Percentiles rank a stretch among this genome's conserved stretches.
Conservation (phyloP, 2,797 vertebrate genomes). For the Oryzias dopingdopingensis region DNA sequence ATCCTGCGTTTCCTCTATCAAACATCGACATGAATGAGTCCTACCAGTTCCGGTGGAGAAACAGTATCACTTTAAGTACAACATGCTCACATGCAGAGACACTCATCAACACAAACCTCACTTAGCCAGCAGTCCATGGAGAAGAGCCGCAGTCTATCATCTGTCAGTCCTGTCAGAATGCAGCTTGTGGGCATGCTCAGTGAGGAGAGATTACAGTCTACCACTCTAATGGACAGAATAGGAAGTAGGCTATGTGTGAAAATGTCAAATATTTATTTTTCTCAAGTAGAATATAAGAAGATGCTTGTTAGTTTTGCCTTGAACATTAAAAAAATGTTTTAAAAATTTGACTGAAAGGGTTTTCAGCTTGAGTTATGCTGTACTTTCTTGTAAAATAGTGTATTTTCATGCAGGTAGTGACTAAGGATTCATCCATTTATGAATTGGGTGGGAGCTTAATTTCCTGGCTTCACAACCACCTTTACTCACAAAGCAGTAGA, state of each 20-base stretch:
- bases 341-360: too few species aligned
- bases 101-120: constrained; percentile 9
- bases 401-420: too few species aligned
- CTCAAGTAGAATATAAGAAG: not conserved
- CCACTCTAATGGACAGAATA: constrained; percentile 1
- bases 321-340: not conserved
- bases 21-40: constrained; percentile 9
- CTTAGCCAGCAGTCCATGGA: constrained; percentile 22
- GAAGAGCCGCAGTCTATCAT: constrained; percentile 19
- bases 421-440: too few species aligned
- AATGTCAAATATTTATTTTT: constrained; percentile 6
- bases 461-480: too few species aligned
- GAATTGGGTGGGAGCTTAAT: too few species aligned
- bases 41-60: constrained; percentile 4
- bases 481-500: too few species aligned
- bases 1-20: constrained; percentile 1
- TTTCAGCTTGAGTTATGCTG: too few species aligned
- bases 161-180: constrained; percentile 21
- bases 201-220: constrained; percentile 22
- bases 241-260: not conserved
- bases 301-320: too few species aligned
- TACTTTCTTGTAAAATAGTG: too few species aligned
- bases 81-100: constrained; percentile 3
- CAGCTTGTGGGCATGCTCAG: constrained; percentile 23
- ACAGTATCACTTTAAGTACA: constrained; percentile 8